Base-by-base conservation (phyloP, 2,888 invertebrate genomes). In the Vannuccia rotundouncinata region DNA sequence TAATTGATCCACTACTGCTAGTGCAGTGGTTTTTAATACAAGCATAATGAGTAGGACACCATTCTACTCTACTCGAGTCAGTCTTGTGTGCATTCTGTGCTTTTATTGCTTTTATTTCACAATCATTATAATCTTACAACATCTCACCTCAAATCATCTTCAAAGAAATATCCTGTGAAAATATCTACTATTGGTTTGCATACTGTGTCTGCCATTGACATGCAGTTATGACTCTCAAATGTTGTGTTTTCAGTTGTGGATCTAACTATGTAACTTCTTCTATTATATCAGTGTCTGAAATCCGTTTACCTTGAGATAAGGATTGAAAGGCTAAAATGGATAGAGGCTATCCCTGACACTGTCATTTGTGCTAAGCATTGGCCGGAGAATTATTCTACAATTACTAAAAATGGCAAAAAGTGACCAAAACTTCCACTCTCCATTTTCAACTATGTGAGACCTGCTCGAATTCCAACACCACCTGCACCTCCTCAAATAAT, bases 311-410 rank as follows among this genome's bases (percentile, higher is more conserved):
- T 29, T n/a, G 31, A 75, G 75, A 75, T 75, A 29, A 29, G 29
- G 75, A 5, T n/a, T 29, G 75, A 75, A 75, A 22, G 25, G 22
- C 22, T 28, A 27, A 22, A 28, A 73, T 73, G 73, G 73, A 73
- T 73, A 27, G 25, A 29, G 30, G 75, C 75, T 31, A 75, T 75
- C 31, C 75, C 75, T 29, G 29, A 75, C 75, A 75, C 75, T n/a
- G 75, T 75, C 2, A 22, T 75, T 31, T 75, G 75, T 29, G 75
- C 29, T 31, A 75, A 31, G 31, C 75, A 75, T 22, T 75, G 75
- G 75, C 75, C 75, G 10, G 75, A 29, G 29, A 75, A 75, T 28
- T 27, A 75, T 75, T 29, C 75, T 75, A 75, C 75, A 31, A 27
- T 75, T 31, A 75, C 17, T n/a, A 31, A 31, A 31, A 5, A 75